Evolutionary conservation across 2,888 invertebrate genomes (phyloP).

Genomic region (Rosalia funebris): DNA sequence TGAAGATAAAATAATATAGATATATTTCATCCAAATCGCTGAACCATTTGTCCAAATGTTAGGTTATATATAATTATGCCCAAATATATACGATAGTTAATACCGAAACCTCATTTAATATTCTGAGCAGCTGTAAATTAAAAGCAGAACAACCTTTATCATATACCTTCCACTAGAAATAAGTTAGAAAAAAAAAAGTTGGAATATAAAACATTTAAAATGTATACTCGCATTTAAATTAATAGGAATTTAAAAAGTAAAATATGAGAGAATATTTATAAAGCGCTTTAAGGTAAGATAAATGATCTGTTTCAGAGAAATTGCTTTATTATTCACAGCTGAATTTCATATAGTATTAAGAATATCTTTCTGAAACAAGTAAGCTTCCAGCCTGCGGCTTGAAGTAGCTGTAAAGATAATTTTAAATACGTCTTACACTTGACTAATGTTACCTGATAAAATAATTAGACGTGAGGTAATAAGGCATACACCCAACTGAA

Average conservation of each 20-base stretch:
- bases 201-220: not conserved
- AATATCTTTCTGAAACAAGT: too few species aligned
- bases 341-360: too few species aligned
- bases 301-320: conserved; percentile 10
- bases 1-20: too few species aligned
- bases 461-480: too few species aligned
- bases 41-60: too few species aligned
- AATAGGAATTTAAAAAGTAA: conserved; percentile 13
- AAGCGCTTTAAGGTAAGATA: conserved; percentile 22
- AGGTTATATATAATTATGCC: too few species aligned
- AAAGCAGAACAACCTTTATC: not conserved
- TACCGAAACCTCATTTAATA: not conserved
- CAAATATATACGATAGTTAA: not conserved
- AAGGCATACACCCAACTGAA: too few species aligned
- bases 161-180: not conserved
- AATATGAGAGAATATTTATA: conserved; percentile 20
- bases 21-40: too few species aligned
- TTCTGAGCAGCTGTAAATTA: not conserved
- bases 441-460: too few species aligned
- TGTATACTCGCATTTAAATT: conserved; percentile 9
- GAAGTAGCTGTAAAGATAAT: too few species aligned
- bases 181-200: not conserved
- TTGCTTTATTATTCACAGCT: conserved; percentile 13
- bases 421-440: too few species aligned
- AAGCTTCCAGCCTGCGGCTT: too few species aligned